phyloP scores from a whole-genome alignment of 2,888 invertebrate species.

The Sipha maydis region DNA sequence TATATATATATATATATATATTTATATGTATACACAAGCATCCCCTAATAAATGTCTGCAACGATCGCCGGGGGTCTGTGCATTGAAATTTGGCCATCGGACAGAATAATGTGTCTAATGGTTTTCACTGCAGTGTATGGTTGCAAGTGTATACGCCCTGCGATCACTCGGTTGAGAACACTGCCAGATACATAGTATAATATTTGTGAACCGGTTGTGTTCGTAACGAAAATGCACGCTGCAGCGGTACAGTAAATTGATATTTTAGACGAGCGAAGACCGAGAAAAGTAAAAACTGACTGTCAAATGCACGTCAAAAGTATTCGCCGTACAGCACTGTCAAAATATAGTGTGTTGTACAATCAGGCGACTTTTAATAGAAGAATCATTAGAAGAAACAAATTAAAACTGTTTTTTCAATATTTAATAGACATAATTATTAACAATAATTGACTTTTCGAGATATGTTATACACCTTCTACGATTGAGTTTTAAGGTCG shows the following conservation, averaged over 20 bases:
- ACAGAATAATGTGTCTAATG: slow-evolving; percentile 7
- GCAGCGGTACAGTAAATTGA: slow-evolving; percentile 1
- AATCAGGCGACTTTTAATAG: no score
- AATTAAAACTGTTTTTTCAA: no score
- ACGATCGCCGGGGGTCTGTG: slow-evolving; percentile 43
- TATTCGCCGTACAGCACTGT: no score
- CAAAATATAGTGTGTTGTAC: no score
- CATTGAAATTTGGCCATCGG: slow-evolving; percentile 28
- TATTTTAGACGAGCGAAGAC: not conserved
- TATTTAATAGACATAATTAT: no score
- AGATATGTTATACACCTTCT: no score
- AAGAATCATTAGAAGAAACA: no score
- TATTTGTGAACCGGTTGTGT: slow-evolving; percentile 4
- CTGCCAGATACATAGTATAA: not conserved
- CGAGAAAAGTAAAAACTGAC: no score
- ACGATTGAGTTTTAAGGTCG: no score
- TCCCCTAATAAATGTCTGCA: slow-evolving; percentile 34
- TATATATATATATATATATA: no score
- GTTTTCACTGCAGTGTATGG: not conserved
- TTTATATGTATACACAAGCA: not conserved
- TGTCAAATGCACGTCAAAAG: no score
- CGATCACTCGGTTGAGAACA: not conserved
- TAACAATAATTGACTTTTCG: no score
- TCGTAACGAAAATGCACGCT: not conserved
- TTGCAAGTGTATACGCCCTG: not conserved